Evolutionary conservation across 2,888 invertebrate species (phyloP).

Genomic region (Euzophera pinguis): DNA sequence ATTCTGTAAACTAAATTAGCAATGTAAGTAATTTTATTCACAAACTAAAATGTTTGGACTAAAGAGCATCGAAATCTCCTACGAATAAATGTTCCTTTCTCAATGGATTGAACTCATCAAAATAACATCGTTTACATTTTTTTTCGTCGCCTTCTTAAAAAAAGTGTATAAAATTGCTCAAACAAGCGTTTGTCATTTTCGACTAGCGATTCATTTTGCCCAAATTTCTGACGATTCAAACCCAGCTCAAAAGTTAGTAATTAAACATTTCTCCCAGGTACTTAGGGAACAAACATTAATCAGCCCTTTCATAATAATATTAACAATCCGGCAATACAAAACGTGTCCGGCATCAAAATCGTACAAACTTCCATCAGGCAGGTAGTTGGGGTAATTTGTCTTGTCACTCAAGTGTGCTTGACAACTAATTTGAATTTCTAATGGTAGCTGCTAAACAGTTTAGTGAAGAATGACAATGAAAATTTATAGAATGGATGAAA

Average conservation of each 20-base stretch:
- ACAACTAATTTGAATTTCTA: constrained; percentile 65
- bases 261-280: neutral
- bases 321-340: constrained; percentile 14
- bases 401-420: constrained; percentile 57
- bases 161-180: too few species aligned
- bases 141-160: too few species aligned
- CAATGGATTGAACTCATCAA: too few species aligned
- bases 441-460: constrained; percentile 26
- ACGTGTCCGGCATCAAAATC: constrained; percentile 56
- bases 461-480: constrained; percentile 4
- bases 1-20: too few species aligned
- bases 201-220: too few species aligned
- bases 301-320: constrained; percentile 11
- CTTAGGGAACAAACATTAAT: constrained; percentile 7
- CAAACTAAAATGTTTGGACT: too few species aligned
- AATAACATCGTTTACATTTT: too few species aligned
- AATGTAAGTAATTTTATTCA: too few species aligned
- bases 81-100: too few species aligned
- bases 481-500: neutral
- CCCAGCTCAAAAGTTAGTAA: neutral
- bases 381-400: constrained; percentile 60
- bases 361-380: constrained; percentile 57
- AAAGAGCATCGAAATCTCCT: too few species aligned
- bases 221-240: too few species aligned
- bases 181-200: too few species aligned